phyloP scores from a whole-genome alignment of 2,113 vertebrate species.

The Clarias macrocephalus region DNA sequence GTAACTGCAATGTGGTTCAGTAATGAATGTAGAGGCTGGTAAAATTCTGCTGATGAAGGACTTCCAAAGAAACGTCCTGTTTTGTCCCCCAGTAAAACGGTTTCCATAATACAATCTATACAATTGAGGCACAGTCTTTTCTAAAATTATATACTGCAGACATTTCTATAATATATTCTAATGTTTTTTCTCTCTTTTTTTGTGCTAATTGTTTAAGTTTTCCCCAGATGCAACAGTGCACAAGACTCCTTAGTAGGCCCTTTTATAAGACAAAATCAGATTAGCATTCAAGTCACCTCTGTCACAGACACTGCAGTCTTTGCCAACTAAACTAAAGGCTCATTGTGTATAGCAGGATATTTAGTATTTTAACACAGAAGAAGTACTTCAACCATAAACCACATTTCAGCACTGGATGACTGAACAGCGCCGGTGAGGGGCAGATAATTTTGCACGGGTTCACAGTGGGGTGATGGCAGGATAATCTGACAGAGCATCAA shows the following conservation, averaged over 20 bases:
- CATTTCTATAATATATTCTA: not conserved
- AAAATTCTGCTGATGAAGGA: constrained; percentile 21
- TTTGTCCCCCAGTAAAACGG: not conserved
- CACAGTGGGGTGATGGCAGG: not conserved
- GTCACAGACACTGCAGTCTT: constrained; percentile 26
- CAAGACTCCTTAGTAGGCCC: constrained; percentile 12
- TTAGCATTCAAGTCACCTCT: constrained; percentile 33
- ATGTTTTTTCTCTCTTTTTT: not conserved
- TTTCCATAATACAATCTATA: constrained; percentile 19
- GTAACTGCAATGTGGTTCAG: constrained; percentile 13
- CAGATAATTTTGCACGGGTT: constrained; percentile 2
- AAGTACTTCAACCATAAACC: not conserved
- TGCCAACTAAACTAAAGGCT: constrained; percentile 16
- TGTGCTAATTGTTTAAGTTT: not conserved
- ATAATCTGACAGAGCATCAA: constrained; percentile 1
- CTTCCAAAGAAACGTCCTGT: constrained; percentile 22
- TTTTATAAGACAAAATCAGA: constrained; percentile 22
- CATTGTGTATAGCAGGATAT: constrained; percentile 19
- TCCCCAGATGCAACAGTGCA: not conserved
- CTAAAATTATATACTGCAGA: not conserved
- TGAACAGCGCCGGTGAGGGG: constrained; percentile 46
- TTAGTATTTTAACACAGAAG: constrained; percentile 6
- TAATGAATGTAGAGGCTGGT: constrained; percentile 14
- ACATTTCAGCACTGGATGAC: constrained; percentile 46
- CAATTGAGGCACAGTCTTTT: not conserved